phyloP scores from a whole-genome alignment of 2,113 vertebrate species.

The Tetrao urogallus region DNA sequence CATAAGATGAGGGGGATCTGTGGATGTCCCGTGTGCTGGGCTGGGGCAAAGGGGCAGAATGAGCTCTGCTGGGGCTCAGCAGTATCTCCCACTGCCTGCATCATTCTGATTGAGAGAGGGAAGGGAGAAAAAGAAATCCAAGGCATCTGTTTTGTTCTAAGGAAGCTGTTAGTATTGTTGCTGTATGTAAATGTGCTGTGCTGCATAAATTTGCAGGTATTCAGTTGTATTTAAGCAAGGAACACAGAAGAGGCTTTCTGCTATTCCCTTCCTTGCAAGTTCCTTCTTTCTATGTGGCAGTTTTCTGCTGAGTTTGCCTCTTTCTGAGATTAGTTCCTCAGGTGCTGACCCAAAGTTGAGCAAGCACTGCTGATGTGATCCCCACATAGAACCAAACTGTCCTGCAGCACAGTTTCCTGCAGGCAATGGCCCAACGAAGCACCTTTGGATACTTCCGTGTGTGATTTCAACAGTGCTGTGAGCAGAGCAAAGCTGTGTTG shows the following conservation, averaged over 20 bases:
- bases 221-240: constrained; percentile 1
- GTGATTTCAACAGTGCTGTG: neutral
- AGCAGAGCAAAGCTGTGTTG: neutral
- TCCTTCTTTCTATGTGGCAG: neutral
- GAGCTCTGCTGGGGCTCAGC: rapidly evolving
- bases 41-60: neutral
- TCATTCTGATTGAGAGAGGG: neutral
- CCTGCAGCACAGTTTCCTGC: too few relatives aligned
- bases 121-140: neutral
- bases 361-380: neutral
- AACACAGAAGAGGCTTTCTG: neutral
- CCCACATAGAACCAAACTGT: neutral
- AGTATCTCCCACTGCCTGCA: neutral
- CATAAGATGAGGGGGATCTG: neutral
- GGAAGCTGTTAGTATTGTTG: constrained; percentile 26
- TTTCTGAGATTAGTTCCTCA: neutral
- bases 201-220: constrained; percentile 8
- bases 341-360: neutral
- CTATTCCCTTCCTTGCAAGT: neutral
- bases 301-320: neutral
- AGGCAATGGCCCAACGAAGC: too few relatives aligned
- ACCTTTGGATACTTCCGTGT: rapidly evolving
- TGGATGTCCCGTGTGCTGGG: neutral
- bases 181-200: neutral
- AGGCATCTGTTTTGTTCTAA: neutral